phyloP scores from a whole-genome alignment of 2,113 vertebrate genomes.

The Bambusicola thoracicus region DNA sequence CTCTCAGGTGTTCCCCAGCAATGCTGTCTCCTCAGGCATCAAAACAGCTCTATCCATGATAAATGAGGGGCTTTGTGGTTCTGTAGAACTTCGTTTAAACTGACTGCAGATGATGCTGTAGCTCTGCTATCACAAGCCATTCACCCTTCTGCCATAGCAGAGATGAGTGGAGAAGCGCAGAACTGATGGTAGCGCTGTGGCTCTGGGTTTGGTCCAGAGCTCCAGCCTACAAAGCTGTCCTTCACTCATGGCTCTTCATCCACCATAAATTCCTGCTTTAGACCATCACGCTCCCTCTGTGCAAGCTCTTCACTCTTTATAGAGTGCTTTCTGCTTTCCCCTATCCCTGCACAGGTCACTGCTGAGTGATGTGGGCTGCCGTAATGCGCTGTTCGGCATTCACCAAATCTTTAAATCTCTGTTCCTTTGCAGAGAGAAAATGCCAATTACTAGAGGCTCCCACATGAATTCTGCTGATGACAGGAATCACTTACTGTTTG shows the following conservation, averaged over 20 bases:
- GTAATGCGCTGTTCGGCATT: background rate
- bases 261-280: background rate
- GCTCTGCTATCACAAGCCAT: background rate
- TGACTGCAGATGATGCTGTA: background rate
- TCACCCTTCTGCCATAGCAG: background rate
- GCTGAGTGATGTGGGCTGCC: background rate
- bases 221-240: background rate
- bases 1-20: background rate
- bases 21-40: background rate
- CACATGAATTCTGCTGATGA: background rate
- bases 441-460: slow-evolving; percentile 17
- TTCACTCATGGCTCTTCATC: background rate
- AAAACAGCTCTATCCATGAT: background rate
- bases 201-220: background rate
- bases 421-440: slow-evolving; percentile 4
- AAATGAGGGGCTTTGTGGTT: background rate
- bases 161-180: background rate
- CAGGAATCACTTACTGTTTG: slow-evolving; percentile 50
- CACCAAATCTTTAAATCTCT: slow-evolving; percentile 23
- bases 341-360: background rate
- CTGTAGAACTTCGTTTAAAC: background rate
- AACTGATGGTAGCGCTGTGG: accelerated
- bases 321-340: background rate
- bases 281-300: background rate
- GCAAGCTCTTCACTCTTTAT: background rate